phyloP scores from a whole-genome alignment of 1,140 invertebrate species.

The Dendroctonus valens region DNA sequence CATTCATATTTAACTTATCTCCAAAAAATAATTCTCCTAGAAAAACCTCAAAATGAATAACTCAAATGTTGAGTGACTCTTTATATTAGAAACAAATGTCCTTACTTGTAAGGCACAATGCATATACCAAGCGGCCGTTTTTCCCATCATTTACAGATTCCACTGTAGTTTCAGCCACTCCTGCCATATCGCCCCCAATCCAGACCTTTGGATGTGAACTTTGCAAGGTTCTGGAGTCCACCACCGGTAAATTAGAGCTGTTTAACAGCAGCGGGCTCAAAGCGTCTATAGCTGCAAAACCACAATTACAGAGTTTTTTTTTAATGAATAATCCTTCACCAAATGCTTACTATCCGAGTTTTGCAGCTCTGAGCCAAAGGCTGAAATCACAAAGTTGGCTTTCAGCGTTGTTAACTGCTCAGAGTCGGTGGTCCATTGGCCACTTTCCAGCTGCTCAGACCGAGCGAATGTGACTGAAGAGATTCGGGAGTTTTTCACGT shows the following conservation, averaged over 20 bases:
- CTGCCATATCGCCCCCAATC: constrained; percentile 92
- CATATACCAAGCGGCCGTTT: constrained; percentile 93
- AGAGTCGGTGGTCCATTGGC: constrained; percentile 66
- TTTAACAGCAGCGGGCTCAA: constrained; percentile 79
- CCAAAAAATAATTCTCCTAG: no score
- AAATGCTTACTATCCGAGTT: constrained; percentile 64
- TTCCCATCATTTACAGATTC: constrained; percentile 99
- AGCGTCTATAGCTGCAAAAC: constrained; percentile 70
- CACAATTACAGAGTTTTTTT: constrained; percentile 6
- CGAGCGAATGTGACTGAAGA: constrained; percentile 74
- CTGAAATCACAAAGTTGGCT: constrained; percentile 92
- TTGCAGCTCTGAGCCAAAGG: constrained; percentile 88
- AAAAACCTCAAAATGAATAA: no score
- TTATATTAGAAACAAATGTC: no score
- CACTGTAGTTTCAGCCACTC: constrained; percentile 93
- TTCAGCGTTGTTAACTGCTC: constrained; percentile 62
- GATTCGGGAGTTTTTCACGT: constrained; percentile 70
- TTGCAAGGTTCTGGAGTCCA: constrained; percentile 75
- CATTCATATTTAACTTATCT: no score
- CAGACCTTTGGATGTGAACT: constrained; percentile 80
- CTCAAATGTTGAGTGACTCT: no score
- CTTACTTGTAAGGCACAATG: constrained; percentile 89
- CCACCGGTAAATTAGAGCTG: constrained; percentile 72
- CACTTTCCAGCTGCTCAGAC: constrained; percentile 75
- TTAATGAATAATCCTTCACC: not conserved